Conservation (phyloP, 2,113 vertebrate genomes). For the Lepisosteus osseus region DNA sequence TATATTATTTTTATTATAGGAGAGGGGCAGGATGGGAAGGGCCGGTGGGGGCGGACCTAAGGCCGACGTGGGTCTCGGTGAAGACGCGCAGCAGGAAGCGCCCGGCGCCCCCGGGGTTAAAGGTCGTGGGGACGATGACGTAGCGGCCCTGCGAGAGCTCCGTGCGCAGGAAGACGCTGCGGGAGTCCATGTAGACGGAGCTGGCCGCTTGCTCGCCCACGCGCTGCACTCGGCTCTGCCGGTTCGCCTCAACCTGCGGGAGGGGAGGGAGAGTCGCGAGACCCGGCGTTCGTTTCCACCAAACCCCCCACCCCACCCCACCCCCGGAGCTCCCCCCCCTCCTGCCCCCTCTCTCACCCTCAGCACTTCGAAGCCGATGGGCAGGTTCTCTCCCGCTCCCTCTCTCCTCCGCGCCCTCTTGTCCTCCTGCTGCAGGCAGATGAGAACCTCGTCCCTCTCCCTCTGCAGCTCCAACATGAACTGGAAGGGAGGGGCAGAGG, state of each 20-base stretch:
- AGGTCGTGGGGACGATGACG: slow-evolving; percentile 70
- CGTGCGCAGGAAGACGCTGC: slow-evolving; percentile 63
- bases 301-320: slow-evolving; percentile 39
- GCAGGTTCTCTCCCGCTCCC: slow-evolving; percentile 68
- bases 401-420: slow-evolving; percentile 59
- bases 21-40: slow-evolving; percentile 12
- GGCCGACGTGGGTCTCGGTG: slow-evolving; percentile 51
- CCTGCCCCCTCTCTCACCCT: slow-evolving; percentile 53
- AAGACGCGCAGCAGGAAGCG: slow-evolving; percentile 68
- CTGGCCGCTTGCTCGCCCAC: slow-evolving; percentile 64
- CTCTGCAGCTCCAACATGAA: slow-evolving; percentile 66
- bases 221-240: slow-evolving; percentile 62
- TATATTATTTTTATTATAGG: too few species aligned
- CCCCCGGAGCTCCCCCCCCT: slow-evolving; percentile 28
- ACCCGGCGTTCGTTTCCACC: neutral
- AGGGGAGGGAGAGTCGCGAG: neutral
- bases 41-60: slow-evolving; percentile 44
- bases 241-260: slow-evolving; percentile 71
- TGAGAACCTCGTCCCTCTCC: slow-evolving; percentile 63
- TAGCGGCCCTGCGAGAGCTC: slow-evolving; percentile 59
- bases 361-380: slow-evolving; percentile 74
- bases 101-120: slow-evolving; percentile 58
- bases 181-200: slow-evolving; percentile 75
- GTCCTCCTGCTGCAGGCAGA: slow-evolving; percentile 77
- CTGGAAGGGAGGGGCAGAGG: slow-evolving; percentile 35